Conservation (phyloP, 2,113 vertebrate genomes). For the Oreochromis aureus region DNA sequence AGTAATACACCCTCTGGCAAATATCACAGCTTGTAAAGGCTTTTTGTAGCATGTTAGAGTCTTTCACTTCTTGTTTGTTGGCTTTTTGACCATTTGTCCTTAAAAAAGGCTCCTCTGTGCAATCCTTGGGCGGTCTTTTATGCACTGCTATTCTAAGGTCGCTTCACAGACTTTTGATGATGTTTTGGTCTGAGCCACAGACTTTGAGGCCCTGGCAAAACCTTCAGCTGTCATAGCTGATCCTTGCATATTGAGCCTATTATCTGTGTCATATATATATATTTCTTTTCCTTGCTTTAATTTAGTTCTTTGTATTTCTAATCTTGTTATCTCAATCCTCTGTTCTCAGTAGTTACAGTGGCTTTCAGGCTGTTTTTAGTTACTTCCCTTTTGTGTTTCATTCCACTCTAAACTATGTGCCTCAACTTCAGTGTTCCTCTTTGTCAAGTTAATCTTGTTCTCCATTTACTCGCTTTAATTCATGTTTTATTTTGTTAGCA, state of each 20-base stretch:
- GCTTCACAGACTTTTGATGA: not conserved
- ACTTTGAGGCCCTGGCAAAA: not conserved
- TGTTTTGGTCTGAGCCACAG: not conserved
- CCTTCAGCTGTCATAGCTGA: not conserved
- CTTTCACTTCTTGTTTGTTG: not conserved
- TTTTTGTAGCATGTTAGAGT: not conserved
- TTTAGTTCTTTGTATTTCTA: not conserved
- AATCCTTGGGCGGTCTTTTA: not conserved
- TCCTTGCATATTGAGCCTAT: not conserved
- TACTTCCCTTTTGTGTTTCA: not conserved
- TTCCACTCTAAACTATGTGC: not conserved
- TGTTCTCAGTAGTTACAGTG: not conserved
- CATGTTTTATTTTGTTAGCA: not conserved
- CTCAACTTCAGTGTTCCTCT: not conserved
- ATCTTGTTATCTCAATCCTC: not conserved
- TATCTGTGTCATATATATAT: not conserved
- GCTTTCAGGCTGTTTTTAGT: not conserved
- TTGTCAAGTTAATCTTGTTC: not conserved
- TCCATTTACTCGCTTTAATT: not conserved
- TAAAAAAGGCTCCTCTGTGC: not conserved
- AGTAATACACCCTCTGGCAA: not conserved
- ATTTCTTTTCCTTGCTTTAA: not conserved
- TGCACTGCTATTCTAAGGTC: not conserved
- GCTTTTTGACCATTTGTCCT: not conserved
- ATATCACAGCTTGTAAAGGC: not conserved